phyloP scores from a whole-genome alignment of 2,888 invertebrate genomes.

The Microplitis deprimator region DNA sequence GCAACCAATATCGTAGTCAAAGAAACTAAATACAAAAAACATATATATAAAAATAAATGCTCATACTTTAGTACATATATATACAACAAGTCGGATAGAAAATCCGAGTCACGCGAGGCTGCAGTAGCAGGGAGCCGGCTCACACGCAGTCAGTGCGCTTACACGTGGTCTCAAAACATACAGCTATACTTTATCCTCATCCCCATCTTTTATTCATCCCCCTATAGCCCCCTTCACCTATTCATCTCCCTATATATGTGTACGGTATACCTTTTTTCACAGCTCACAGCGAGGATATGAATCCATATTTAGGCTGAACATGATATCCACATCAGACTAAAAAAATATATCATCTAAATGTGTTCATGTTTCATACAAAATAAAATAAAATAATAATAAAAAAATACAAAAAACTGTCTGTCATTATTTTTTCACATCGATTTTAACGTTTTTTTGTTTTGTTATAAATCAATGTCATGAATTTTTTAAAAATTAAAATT shows the following conservation, averaged over 20 bases:
- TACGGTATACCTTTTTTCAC: neutral
- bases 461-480: neutral
- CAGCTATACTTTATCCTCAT: neutral
- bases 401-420: neutral
- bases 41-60: neutral
- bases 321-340: slow-evolving; percentile 18
- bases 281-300: slow-evolving; percentile 19
- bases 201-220: neutral
- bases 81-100: slow-evolving; percentile 46
- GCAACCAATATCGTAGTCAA: slow-evolving; percentile 36
- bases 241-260: neutral
- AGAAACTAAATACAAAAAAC: slow-evolving; percentile 22
- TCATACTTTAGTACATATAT: neutral
- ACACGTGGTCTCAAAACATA: neutral
- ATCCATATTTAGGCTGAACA: slow-evolving; percentile 34
- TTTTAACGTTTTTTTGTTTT: neutral
- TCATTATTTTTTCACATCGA: slow-evolving; percentile 1
- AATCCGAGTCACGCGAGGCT: slow-evolving; percentile 54
- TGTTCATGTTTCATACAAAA: neutral
- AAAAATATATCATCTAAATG: slow-evolving; percentile 1
- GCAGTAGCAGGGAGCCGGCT: slow-evolving; percentile 49
- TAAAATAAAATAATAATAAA: neutral
- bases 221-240: neutral
- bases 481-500: neutral
- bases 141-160: slow-evolving; percentile 42